A percentile compares a stretch with the other conserved stretches of the same genome.
These are phyloP conservation scores for Leucophenga varia DNA, from an alignment of 1,140 invertebrate species.

Conservation along the genomic window DNA sequence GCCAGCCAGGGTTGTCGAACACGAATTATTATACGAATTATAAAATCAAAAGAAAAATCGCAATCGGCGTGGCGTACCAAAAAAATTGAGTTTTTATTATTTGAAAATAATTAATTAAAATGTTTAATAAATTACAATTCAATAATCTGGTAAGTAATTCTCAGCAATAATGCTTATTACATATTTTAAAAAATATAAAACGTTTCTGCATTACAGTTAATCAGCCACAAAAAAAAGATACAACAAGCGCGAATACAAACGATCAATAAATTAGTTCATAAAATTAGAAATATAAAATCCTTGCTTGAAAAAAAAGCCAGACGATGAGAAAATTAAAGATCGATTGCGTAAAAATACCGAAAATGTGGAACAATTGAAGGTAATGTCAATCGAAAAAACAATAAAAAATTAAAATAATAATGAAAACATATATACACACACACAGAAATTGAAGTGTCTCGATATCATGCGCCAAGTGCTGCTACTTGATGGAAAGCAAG, in stretches of 20 bases:
- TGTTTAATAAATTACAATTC: constrained; percentile 48
- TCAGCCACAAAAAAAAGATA: constrained; percentile 44
- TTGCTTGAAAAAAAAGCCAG: constrained; percentile 25
- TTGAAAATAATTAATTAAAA: too few species aligned
- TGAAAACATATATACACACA: too few species aligned
- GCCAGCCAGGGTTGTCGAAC: too few species aligned
- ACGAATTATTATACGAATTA: too few species aligned
- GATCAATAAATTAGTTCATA: constrained; percentile 45
- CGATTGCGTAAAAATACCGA: constrained; percentile 27
- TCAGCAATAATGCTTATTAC: background rate
- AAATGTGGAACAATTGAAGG: constrained; percentile 33
- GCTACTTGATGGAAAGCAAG: constrained; percentile 28
- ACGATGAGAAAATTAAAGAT: constrained; percentile 28
- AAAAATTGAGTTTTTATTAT: too few species aligned
- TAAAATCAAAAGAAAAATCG: too few species aligned
- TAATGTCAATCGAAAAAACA: constrained; percentile 13
- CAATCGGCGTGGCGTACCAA: too few species aligned
- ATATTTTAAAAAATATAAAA: background rate
- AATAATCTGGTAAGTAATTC: constrained; percentile 49
- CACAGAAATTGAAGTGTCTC: constrained; percentile 19
- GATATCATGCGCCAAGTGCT: constrained; percentile 32
- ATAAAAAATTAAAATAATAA: background rate
- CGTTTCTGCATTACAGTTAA: constrained; percentile 24
- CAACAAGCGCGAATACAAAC: constrained; percentile 38
- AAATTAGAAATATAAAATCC: constrained; percentile 40